Evolutionary conservation across 2,888 invertebrate species (phyloP), one percentile per base, ranked within the genome.

Genomic region (Fissipunctia ypsillon): DNA sequence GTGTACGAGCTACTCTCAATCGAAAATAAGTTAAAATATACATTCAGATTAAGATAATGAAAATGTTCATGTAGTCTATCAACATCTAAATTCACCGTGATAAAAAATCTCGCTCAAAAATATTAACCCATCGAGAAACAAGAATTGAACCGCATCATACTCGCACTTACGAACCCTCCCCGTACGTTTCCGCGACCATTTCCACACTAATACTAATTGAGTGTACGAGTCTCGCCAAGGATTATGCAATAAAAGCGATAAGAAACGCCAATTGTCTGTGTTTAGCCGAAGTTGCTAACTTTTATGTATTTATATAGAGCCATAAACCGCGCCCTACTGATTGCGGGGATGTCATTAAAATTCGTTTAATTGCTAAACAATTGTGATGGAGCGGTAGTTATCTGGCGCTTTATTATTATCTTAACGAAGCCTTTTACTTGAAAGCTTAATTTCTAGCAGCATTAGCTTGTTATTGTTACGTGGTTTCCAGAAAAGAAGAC

Each of bases 171-270:
- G 10, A 59, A n/a, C 28, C 25, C 3, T 45, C 10, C 14, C 64
- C 50, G 85, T 84, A 48, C 10, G 69, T 83, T 64, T 60, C 10
- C 64, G 28, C 16, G 7, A 14, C 45, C 60, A 69, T 73, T 73
- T 64, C 71, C 72, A 65, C 71, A 74, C 77, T 83, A 79, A 80
- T 73, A 84, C 84, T 86, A 84, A 86, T 84, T 78, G 78, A 82
- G 73, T 73, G 75, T 75, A 63, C 83, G 85, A 73, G 84, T 84
- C 83, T 82, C 79, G 76, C 79, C 82, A 80, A 80, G 81, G 84
- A 88, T 87, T 87, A 88, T 83, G 85, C 83, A 83, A 86, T 90
- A 88, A 89, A 90, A 76, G 70, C 86, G 90, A 91, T 90, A 90
- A 89, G 87, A 83, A 69, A 80, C 81, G 66, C 76, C 84, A 85